These are phyloP conservation scores for Crotalus horridus DNA, from an alignment of 2,113 vertebrate genomes.

Conservation along the genomic window DNA sequence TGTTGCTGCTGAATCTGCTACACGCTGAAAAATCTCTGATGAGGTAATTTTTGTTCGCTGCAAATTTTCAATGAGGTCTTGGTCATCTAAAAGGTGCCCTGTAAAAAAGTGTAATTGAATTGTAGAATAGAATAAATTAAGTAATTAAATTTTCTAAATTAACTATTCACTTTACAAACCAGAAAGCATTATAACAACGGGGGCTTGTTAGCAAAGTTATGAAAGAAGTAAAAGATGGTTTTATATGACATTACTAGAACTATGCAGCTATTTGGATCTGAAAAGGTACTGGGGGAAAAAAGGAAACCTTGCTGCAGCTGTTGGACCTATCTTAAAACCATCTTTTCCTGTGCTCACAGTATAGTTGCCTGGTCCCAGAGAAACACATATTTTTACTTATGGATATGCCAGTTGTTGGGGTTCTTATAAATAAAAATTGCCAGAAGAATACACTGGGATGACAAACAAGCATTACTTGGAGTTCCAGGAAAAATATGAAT, in stretches of 20 bases:
- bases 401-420: neutral
- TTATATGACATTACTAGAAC: neutral
- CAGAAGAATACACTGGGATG: neutral
- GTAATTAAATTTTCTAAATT: neutral
- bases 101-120: conserved; percentile 14
- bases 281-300: neutral
- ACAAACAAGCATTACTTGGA: neutral
- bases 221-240: neutral
- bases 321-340: neutral
- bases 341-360: neutral
- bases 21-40: conserved; percentile 54
- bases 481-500: neutral
- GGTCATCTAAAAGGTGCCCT: conserved; percentile 65
- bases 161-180: neutral
- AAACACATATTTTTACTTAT: neutral
- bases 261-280: neutral
- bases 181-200: neutral
- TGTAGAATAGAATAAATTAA: neutral
- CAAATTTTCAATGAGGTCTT: conserved; percentile 61
- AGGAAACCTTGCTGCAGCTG: neutral
- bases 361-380: neutral
- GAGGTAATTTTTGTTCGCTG: conserved; percentile 60
- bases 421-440: neutral
- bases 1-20: conserved; percentile 52
- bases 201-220: neutral